These are phyloP conservation scores for Euura lappo DNA, from an alignment of 1,140 invertebrate genomes.

Conservation along the genomic window DNA sequence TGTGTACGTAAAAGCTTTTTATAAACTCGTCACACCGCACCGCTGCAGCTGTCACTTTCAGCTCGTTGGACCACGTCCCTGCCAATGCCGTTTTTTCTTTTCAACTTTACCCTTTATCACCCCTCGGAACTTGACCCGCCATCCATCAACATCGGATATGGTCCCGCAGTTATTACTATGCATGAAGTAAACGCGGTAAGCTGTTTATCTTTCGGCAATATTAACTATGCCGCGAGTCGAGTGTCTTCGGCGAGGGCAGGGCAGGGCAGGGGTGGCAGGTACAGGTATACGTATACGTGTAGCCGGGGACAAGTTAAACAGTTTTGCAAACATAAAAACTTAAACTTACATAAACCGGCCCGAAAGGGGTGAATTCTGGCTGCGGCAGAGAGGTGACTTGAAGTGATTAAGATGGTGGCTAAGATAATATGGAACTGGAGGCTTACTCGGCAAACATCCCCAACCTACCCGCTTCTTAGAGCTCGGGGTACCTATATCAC, in stretches of 20 bases:
- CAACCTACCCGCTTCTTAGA: not conserved
- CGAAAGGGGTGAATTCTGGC: not conserved
- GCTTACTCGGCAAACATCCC: slow-evolving; percentile 8
- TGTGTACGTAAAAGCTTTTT: too few species aligned
- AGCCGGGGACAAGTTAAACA: slow-evolving; percentile 10
- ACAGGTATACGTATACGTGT: too few species aligned
- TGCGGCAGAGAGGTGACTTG: slow-evolving; percentile 6
- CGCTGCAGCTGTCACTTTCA: too few species aligned
- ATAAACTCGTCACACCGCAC: too few species aligned
- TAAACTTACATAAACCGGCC: slow-evolving; percentile 1
- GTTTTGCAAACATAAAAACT: slow-evolving; percentile 13
- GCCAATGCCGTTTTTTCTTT: too few species aligned
- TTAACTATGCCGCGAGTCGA: not conserved
- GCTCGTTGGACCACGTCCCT: too few species aligned
- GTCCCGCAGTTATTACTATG: slow-evolving; percentile 8
- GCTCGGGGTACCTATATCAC: not conserved
- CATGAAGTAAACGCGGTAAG: slow-evolving; percentile 10
- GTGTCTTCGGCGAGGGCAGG: not conserved
- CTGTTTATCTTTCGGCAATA: slow-evolving; percentile 11
- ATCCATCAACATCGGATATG: not conserved
- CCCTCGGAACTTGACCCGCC: too few species aligned
- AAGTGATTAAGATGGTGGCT: slow-evolving; percentile 15
- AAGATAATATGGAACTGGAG: slow-evolving; percentile 13
- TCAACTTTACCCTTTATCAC: too few species aligned
- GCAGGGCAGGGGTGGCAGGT: not conserved